Evolutionary conservation across 1,140 invertebrate species (phyloP), one percentile per base, ranked within the genome.

Genomic region (Diplogasteroides magnus): DNA sequence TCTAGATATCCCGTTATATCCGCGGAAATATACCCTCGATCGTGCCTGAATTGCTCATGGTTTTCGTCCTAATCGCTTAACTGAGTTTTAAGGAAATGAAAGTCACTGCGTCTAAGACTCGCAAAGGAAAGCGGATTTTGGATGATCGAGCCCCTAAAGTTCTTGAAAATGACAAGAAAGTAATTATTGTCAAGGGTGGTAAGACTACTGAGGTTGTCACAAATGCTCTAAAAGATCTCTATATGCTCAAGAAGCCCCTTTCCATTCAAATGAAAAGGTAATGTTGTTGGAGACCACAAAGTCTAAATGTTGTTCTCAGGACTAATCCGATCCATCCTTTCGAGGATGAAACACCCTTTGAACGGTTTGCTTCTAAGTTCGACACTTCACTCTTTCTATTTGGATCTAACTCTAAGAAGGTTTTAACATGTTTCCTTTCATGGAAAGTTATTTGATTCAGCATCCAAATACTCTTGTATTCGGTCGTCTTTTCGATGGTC

Each of bases 381-480:
- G 92, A 97, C 84, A 87, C 91, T 25, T 88, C 93, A 1, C 83
- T 97, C 29, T 98, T 98, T 85, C 87, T 90, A 65, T 90, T 95
- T 82, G 91, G 89, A 25, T 91, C 37, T 31, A 48, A 14, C 31
- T 65, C 37, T 6, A 37, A 65, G 13, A n/a, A 56, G 32, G 31
- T 65, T 65, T 65, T 65, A 13, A 2, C 13, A 48, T 14, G 2
- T 55, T 37, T 23, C 48, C 48, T 64, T 37, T 59, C 32, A 32
- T 61, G 19, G 69, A 57, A 28, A 58, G 90, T 6, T 80, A 85
- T 73, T 84, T 83, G 15, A 98, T 98, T 84, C 98, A 98, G 83
- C 86, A 93, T 26, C 94, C 95, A 1, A 88, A 97, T 79, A 97
- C 96, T 86, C 83, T 98, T 59, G 85, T 96, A 32, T 83, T 97